Conservation (phyloP, 2,888 invertebrate species). For the Tethea ocularis region DNA sequence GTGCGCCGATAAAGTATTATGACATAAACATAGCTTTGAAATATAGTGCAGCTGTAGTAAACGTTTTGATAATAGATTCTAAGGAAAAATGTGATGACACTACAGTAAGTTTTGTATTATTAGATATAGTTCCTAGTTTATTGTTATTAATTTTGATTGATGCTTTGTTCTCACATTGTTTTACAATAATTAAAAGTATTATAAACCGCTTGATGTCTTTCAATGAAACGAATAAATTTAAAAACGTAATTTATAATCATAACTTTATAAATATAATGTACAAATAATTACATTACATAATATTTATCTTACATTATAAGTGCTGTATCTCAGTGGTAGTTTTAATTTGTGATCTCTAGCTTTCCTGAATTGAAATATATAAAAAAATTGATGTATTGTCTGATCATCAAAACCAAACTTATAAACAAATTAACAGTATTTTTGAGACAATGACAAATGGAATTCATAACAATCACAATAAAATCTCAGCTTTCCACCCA, state of each 20-base stretch:
- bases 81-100: constrained; percentile 43
- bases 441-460: background rate
- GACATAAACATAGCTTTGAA: background rate
- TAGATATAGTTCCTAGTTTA: constrained; percentile 32
- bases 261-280: constrained; percentile 39
- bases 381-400: background rate
- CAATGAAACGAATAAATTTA: constrained; percentile 17
- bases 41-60: background rate
- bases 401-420: background rate
- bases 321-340: constrained; percentile 18
- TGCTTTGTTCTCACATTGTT: constrained; percentile 58
- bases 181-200: constrained; percentile 56
- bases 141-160: constrained; percentile 45
- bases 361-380: background rate
- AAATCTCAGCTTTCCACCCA: background rate
- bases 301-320: constrained; percentile 35
- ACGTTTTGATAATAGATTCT: constrained; percentile 28
- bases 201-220: constrained; percentile 21
- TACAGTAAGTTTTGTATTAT: constrained; percentile 40
- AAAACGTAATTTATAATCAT: constrained; percentile 18
- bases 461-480: constrained; percentile 2
- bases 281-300: constrained; percentile 37
- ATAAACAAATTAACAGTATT: background rate
- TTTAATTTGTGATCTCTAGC: constrained; percentile 30
- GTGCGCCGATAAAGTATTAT: background rate